These are phyloP conservation scores for Melanerpes formicivorus DNA, from an alignment of 2,113 vertebrate species.

Conservation along the genomic window DNA sequence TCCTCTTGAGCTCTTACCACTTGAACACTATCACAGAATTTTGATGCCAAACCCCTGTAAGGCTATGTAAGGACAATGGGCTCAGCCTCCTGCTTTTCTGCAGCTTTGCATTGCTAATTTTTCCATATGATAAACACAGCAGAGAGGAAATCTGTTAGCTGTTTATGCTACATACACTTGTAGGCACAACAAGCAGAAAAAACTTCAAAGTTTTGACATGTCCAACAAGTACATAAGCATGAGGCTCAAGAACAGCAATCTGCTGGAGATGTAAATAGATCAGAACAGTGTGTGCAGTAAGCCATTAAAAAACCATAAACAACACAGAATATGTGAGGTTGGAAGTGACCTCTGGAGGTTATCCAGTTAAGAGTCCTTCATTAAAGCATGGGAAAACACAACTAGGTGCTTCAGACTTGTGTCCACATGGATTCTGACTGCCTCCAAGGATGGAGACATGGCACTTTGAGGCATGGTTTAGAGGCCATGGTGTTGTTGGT, in stretches of 20 bases:
- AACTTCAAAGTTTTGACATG: not conserved
- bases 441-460: not conserved
- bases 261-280: not conserved
- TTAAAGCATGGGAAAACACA: not conserved
- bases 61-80: not conserved
- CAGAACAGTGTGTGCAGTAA: not conserved
- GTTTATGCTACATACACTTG: not conserved
- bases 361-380: not conserved
- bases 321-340: not conserved
- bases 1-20: not conserved
- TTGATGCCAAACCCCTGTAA: not conserved
- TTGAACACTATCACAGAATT: not conserved
- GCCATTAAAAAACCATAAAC: not conserved
- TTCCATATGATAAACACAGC: not conserved
- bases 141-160: not conserved
- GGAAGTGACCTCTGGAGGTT: not conserved
- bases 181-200: not conserved
- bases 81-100: not conserved
- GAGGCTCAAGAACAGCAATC: not conserved
- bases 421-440: not conserved
- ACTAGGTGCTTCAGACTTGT: not conserved
- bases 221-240: not conserved
- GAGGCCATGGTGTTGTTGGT: too few relatives aligned
- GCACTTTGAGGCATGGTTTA: too few relatives aligned
- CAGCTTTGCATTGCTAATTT: not conserved